These are phyloP conservation scores for Caenorhabditis sp. DNA, from an alignment of 2,888 invertebrate genomes.

Conservation along the genomic window DNA sequence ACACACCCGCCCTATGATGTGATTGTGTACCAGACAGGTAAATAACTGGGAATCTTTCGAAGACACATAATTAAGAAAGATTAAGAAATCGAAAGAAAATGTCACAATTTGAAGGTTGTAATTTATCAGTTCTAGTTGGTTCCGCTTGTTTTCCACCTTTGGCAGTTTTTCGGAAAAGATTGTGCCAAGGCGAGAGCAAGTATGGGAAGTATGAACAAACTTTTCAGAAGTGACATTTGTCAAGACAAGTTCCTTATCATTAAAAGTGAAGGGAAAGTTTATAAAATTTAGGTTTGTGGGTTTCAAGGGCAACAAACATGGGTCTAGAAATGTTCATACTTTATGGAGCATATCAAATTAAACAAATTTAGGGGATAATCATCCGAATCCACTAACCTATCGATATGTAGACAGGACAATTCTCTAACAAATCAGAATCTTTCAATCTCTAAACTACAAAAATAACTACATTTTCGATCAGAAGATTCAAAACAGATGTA, in stretches of 20 bases:
- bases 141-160: slow-evolving; percentile 7
- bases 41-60: not conserved
- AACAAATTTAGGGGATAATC: no score
- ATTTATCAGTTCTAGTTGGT: slow-evolving; percentile 11
- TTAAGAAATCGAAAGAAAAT: not conserved
- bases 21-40: slow-evolving; percentile 11
- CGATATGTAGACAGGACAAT: not conserved
- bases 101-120: slow-evolving; percentile 2
- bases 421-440: not conserved
- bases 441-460: no score
- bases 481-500: slow-evolving; percentile 6
- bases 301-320: no score
- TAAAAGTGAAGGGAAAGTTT: no score
- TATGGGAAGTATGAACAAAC: no score
- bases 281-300: no score
- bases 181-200: no score
- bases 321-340: no score
- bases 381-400: no score
- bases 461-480: not conserved
- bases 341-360: no score
- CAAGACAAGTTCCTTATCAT: no score
- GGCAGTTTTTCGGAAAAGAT: not conserved
- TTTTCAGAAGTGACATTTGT: no score
- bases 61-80: not conserved
- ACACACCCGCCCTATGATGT: slow-evolving; percentile 19